A percentile compares a stretch with the other conserved stretches of the same genome.
Evolutionary conservation across 2,797 vertebrate species (phyloP).

Genomic region (Catharus ustulatus): DNA sequence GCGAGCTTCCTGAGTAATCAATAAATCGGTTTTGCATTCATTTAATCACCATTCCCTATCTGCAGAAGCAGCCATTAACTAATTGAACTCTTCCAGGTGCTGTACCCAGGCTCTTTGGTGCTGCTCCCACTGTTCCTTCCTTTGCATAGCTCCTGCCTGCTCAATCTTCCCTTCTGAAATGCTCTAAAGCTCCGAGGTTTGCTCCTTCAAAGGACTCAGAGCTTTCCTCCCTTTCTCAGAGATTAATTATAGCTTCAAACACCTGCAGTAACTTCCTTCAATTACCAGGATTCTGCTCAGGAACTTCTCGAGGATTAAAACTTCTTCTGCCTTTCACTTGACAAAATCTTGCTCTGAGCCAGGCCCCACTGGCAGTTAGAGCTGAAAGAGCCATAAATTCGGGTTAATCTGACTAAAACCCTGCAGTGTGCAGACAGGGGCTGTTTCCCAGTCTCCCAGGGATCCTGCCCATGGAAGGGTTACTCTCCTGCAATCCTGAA

Average conservation of each 20-base stretch:
- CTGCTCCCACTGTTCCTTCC: neutral
- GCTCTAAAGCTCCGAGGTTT: neutral
- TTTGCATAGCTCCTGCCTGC: neutral
- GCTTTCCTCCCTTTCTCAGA: neutral
- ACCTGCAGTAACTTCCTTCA: constrained; percentile 6
- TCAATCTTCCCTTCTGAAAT: neutral
- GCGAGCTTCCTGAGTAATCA: constrained; percentile 46
- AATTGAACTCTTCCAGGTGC: neutral
- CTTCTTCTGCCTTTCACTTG: neutral
- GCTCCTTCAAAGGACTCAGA: neutral
- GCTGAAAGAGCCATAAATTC: neutral
- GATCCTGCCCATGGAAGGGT: neutral
- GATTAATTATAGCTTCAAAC: constrained; percentile 43
- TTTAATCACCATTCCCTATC: constrained; percentile 38
- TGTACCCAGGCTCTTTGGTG: neutral
- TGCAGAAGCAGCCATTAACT: neutral
- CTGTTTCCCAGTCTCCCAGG: neutral
- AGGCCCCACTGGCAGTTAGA: neutral
- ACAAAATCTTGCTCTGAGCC: neutral
- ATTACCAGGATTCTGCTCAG: neutral
- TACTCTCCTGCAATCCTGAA: neutral
- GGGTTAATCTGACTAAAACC: neutral
- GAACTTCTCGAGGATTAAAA: neutral
- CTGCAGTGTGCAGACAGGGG: neutral
- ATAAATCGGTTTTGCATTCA: constrained; percentile 36